Evolutionary conservation across 2,797 vertebrate genomes (phyloP), one percentile per base, ranked within the genome.

Genomic region (Megaceryle alcyon): DNA sequence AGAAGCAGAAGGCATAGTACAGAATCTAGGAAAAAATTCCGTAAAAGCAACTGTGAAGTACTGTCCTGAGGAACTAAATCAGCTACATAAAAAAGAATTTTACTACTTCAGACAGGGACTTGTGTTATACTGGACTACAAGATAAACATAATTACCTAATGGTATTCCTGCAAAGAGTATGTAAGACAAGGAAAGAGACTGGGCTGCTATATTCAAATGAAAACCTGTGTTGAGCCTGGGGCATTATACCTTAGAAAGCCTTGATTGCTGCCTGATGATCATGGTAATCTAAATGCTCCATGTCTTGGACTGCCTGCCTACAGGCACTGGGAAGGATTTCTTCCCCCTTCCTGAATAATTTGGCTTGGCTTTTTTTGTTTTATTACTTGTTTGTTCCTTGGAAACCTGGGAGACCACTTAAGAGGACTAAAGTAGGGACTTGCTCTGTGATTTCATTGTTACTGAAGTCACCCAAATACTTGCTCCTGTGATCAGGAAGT

Each of bases 1-100:
- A 93, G 64, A 90, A 69, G 39, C 75, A 96, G 81, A 53, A 96
- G 86, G 57, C 71, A 90, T 12, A 71, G 95, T 63, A 96, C 93
- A 92, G 81, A 48, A 83, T n/a, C 43, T 44, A 49, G 88, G 80
- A 91, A 23, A 95, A 60, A 94, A 96, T 77, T 49, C 49, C 71
- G 15, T 75, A 80, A 88, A 51, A 68, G 57, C 29, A 90, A 29
- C 15, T 43, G 35, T 25, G 22, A 78, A 77, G 25, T 57, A 41
- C n/a, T 63, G n/a, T 59, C 51, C 60, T 25, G 23, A 60, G 35
- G 39, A 91, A 80, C 41, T 84, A 63, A 88, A 86, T 28, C 49
- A 71, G 43, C 59, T 43, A 39, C 31, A 28, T 15, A 72, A 73
- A 76, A 76, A 65, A 26, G 3, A 82, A 15, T 72, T 75, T 49